Percentiles rank a stretch among this genome's conserved stretches.
Evolutionary conservation across 2,113 vertebrate species (phyloP).

Genomic region (Melanerpes formicivorus): DNA sequence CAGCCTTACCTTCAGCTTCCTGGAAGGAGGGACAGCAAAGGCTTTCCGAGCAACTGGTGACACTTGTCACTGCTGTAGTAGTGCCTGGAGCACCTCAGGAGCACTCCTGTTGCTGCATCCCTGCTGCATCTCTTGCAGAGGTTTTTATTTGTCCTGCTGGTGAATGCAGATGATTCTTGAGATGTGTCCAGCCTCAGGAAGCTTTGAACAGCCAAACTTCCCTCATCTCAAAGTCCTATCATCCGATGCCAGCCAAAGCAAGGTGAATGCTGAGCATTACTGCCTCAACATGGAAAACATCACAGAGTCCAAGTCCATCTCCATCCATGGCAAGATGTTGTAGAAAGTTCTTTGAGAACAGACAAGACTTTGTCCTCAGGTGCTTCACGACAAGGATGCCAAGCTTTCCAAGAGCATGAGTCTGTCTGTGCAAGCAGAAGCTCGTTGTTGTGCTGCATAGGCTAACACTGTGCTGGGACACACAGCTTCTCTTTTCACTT

Average conservation of each 20-base stretch:
- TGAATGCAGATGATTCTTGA: neutral
- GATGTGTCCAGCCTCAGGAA: neutral
- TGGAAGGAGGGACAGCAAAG: conserved; percentile 1
- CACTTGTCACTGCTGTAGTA: neutral
- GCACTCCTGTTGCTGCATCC: neutral
- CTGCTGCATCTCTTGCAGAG: neutral
- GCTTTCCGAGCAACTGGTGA: neutral
- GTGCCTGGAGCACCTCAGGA: neutral
- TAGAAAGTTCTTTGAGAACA: neutral
- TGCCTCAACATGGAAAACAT: neutral
- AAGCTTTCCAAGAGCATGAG: neutral
- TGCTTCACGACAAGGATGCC: neutral
- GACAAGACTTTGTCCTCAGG: neutral
- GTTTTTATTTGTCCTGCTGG: neutral
- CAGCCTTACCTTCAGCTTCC: conserved; percentile 58
- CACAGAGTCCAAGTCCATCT: neutral
- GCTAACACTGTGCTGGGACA: conserved; percentile 5
- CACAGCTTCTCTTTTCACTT: neutral
- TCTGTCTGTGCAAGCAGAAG: conserved; percentile 8
- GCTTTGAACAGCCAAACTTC: conserved; percentile 4
- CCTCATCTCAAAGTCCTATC: neutral
- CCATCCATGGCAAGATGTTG: neutral
- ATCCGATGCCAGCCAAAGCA: neutral
- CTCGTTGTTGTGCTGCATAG: neutral
- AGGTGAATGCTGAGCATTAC: neutral